phyloP scores from a whole-genome alignment of 1,140 invertebrate species.

The Calosoma granatense region DNA sequence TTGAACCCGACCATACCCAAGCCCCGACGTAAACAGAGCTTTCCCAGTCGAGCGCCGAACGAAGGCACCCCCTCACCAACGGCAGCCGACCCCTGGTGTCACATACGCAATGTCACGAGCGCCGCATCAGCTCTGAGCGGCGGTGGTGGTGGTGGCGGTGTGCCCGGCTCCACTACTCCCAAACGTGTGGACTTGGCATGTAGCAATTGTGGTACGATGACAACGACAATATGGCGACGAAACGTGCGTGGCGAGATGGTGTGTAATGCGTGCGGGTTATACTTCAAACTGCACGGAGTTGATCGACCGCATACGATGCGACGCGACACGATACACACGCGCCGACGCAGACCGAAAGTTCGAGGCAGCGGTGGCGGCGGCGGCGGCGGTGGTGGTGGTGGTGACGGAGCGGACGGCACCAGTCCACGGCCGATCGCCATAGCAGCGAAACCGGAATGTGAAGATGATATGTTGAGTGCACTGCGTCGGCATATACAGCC shows the following conservation, averaged over 20 bases:
- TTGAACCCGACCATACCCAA: slow-evolving; percentile 16
- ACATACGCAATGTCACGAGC: neutral
- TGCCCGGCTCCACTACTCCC: slow-evolving; percentile 21
- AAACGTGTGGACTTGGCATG: slow-evolving; percentile 61
- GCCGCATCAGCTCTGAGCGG: neutral
- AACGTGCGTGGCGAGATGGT: slow-evolving; percentile 86
- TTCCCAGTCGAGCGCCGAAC: slow-evolving; percentile 21
- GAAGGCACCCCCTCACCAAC: neutral
- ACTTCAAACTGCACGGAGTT: slow-evolving; percentile 86
- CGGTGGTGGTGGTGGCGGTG: too few species aligned
- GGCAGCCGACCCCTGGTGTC: neutral
- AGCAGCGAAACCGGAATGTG: slow-evolving; percentile 12
- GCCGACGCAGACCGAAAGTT: slow-evolving; percentile 78
- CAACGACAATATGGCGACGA: slow-evolving; percentile 86
- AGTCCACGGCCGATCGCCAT: slow-evolving; percentile 11
- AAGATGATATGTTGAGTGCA: slow-evolving; percentile 37
- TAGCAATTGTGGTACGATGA: slow-evolving; percentile 77
- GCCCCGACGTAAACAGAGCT: slow-evolving; percentile 28
- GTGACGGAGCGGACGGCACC: neutral
- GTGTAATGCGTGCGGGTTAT: slow-evolving; percentile 89
- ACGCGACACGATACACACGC: slow-evolving; percentile 92
- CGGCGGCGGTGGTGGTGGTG: slow-evolving; percentile 28
- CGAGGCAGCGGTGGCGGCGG: slow-evolving; percentile 40
- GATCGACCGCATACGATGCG: slow-evolving; percentile 89
- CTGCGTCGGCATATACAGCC: slow-evolving; percentile 37